Evolutionary conservation across 23 tunicate genomes (phyloP).

Genomic region (Halocynthia roretzi): DNA sequence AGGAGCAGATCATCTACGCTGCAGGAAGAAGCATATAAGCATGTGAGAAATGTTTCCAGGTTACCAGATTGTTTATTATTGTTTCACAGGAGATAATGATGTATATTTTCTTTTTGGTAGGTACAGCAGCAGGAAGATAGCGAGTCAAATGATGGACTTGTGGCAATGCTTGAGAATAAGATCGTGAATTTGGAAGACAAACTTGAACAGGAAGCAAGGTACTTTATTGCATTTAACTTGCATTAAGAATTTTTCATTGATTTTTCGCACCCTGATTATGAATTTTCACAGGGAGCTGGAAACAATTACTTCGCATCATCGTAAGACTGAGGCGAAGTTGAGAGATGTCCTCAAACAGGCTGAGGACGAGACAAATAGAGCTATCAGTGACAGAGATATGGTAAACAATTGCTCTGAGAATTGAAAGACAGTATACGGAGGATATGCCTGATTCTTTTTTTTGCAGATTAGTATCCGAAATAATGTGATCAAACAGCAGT

Average conservation of each 20-base stretch:
- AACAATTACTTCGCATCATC: slow-evolving; percentile 65
- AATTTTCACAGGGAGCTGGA: slow-evolving; percentile 39
- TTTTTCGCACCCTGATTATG: no score
- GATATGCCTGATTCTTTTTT: no score
- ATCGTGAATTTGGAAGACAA: slow-evolving; percentile 58
- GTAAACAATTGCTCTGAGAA: background rate
- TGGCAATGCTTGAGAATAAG: slow-evolving; percentile 21
- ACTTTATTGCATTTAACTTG: no score
- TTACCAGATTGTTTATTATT: no score
- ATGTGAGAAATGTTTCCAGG: slow-evolving; percentile 30
- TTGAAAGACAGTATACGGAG: background rate
- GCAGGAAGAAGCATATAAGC: slow-evolving; percentile 28
- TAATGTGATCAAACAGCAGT: slow-evolving; percentile 38
- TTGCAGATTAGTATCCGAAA: slow-evolving; percentile 29
- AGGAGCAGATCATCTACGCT: slow-evolving; percentile 45
- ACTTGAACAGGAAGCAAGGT: slow-evolving; percentile 81
- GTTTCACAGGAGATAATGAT: no score
- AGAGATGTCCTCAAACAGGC: slow-evolving; percentile 77
- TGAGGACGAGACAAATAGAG: slow-evolving; percentile 73
- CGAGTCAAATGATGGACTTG: background rate
- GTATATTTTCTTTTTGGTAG: no score
- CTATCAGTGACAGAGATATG: slow-evolving; percentile 72
- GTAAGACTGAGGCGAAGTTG: slow-evolving; percentile 69
- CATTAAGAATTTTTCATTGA: no score
- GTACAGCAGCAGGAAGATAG: background rate